Evolutionary conservation across 2,888 invertebrate genomes (phyloP), one percentile per base, ranked within the genome.

Genomic region (Cheilosia impressa): DNA sequence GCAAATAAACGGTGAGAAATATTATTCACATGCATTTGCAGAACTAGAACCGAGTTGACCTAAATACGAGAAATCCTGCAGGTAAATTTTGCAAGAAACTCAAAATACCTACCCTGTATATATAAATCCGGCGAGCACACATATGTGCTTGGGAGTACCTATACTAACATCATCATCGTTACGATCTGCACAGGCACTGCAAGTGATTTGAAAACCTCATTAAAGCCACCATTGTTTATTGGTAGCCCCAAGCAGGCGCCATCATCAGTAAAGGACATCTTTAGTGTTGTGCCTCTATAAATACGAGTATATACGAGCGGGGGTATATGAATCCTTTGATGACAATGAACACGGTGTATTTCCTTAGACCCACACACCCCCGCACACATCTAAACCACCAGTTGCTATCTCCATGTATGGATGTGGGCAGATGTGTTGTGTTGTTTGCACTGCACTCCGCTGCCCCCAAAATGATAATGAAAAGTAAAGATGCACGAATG

Each of bases 401-500:
- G 85, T 85, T 85, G 85, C 66, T 82, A 43, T 41, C 5, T 45
- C 38, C 7, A 4, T 58, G 17, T 47, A 31, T 41, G 17, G 27
- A 27, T 76, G 31, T 2, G 31, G 31, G 31, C 9, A 2, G 31
- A 31, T 43, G 62, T 53, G 34, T 13, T n/a, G 15, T 55, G 27
- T 47, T 66, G 34, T 72, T 78, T 79, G 63, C 63, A 60, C 71
- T 75, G 24, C 60, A 55, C 43, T 71, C 38, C 50, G 50, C 55
- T 77, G 72, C 38, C 60, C 60, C 62, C 24, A 76, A 77, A 80
- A 72, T 80, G 81, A 76, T 81, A 85, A 84, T 80, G 76, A 85
- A 85, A 81, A 72, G 81, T 65, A 81, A 77, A 81, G 85, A 76
- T 81, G 76, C 85, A 85, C 58, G 69, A 58, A 45, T 71, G 71